Evolutionary conservation across 2,797 vertebrate species (phyloP).

Genomic region (Anniella stebbinsi): DNA sequence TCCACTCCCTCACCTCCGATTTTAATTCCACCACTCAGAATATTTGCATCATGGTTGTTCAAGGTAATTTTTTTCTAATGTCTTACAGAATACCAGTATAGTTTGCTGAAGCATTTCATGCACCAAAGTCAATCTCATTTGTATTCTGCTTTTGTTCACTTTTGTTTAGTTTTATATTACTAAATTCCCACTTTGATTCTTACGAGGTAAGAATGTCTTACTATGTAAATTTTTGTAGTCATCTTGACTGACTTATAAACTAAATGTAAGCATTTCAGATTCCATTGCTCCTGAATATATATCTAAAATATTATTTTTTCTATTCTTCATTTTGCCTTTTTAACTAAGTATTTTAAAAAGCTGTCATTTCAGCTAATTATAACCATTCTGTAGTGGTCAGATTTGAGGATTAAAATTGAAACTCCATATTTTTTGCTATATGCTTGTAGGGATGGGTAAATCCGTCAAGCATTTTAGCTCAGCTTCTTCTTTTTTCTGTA

Average conservation of each 20-base stretch:
- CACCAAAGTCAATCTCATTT: neutral
- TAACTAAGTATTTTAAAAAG: neutral
- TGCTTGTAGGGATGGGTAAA: no score
- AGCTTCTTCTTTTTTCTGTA: no score
- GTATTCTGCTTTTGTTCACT: neutral
- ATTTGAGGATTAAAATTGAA: neutral
- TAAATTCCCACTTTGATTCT: neutral
- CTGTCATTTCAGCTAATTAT: neutral
- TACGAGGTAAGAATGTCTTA: neutral
- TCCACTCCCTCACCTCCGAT: slow-evolving; percentile 90
- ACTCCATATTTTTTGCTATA: neutral
- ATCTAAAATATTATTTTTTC: neutral
- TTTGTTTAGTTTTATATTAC: neutral
- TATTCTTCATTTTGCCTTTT: neutral
- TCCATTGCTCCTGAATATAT: neutral
- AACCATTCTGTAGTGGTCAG: neutral
- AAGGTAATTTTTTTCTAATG: slow-evolving; percentile 82
- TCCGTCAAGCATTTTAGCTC: no score
- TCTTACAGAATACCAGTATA: fast-evolving
- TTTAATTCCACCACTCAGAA: slow-evolving; percentile 95
- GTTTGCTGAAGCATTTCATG: neutral
- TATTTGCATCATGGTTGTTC: slow-evolving; percentile 98
- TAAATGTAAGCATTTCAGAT: neutral
- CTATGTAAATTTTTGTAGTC: neutral
- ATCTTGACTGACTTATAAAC: neutral